Evolutionary conservation across 2,797 vertebrate species (phyloP), one percentile per base, ranked within the genome.

Genomic region (Crax fasciolata): DNA sequence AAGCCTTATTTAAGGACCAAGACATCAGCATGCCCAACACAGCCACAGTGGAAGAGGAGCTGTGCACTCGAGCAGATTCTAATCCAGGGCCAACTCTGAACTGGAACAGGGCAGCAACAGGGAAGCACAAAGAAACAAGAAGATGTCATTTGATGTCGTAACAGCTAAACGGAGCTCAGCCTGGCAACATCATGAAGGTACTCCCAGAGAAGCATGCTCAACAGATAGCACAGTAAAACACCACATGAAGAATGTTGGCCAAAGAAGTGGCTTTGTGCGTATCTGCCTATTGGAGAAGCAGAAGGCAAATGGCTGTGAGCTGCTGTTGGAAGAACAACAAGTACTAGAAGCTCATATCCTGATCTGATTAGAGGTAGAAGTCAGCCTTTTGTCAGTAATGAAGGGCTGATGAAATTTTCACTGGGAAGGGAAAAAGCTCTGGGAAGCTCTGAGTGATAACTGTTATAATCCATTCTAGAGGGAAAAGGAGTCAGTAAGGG

Each of bases 121-220:
- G 21, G 13, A 58, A 39, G 7, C 17, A 20, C 9, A 28, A 52
- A 28, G 27, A 39, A 72, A 87, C 0, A 2, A 51, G 30, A 9
- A 10, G 11, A 18, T 9, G 6, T 11, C 3, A 7, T 15, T 27
- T 3, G 1, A 17, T 6, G 21, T 25, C 8, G 0, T 49, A 63
- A 49, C 30, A 57, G 28, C 41, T 2, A 2, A 21, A 72, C 7
- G 11, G 24, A 51, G 30, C 20, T 55, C 35, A 82, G n/a, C 15
- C 27, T 38, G 35, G 35, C 1, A 0, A 8, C 16, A 39, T 24
- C 11, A 2, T 18, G 38, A 39, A 24, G 39, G n/a, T 23, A 46
- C 24, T 27, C 15, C 14, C 7, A 2, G 9, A 66, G 44, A 59
- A 77, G 44, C 21, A 30, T 5, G 21, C 28, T 61, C 20, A 23